Base-by-base conservation (phyloP, 2,888 invertebrate genomes). In the Himalopsyche tibetana region DNA sequence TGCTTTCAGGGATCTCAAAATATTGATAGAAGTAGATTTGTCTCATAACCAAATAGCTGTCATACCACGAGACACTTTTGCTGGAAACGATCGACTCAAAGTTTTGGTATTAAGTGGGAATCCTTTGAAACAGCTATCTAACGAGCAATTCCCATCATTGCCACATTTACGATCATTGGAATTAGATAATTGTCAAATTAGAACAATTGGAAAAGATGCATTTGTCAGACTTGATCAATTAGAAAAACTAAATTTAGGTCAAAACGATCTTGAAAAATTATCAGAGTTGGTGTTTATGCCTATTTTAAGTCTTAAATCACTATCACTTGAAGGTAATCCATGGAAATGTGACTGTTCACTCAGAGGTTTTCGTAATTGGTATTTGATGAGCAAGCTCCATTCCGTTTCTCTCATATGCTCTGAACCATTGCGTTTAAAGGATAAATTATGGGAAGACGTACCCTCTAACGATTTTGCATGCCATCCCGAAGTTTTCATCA, bases 1-100 rank as follows among this genome's bases (percentile, higher is more conserved):
- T 90, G 96, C 98, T 0, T 98, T 98, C 92, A 94, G 95, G 89
- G 96, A 97, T 90, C 94, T 98, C 85, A 95, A 95, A 87, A 98
- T 98, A 90, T 93, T 98, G 80, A 95, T 98, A 87, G 98, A 98
- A 92, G 94, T 98, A 89, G 97, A 98, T 92, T 93, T 98, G 88
- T 96, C 97, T 40, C 95, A 96, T 90, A 98, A 98, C 92, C 94
- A 95, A 90, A 94, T 98, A 87, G 93, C 94, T 88, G 94, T 93
- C 90, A 92, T 98, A 89, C 95, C 97, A 90, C 95, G 95, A 89
- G 95, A 96, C 89, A 97, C 97, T 0, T 98, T 98, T 90, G 93
- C 94, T 91, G 97, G 97, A 56, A 97, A 97, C 91, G 97, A 96
- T 90, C 94, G 97, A 19, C 93, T 98, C 88, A 94, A 96, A 89